A percentile compares a stretch with the other conserved stretches of the same genome.
phyloP scores from a whole-genome alignment of 2,113 vertebrate genomes.

The Halcyon malimbica region DNA sequence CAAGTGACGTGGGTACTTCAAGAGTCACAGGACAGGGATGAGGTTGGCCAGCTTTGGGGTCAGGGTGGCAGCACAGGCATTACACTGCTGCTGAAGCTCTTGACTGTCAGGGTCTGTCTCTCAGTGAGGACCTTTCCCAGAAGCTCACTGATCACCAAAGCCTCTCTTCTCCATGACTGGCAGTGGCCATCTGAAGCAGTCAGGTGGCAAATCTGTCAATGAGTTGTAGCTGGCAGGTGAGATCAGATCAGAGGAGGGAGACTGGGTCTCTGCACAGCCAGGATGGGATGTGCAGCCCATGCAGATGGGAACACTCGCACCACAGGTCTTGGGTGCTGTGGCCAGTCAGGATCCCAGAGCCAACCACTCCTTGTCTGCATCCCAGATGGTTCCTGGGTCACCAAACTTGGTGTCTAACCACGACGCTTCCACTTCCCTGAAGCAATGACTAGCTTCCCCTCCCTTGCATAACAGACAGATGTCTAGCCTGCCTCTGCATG shows the following conservation, averaged over 20 bases:
- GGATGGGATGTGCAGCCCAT: rapidly evolving
- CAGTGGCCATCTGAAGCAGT: not conserved
- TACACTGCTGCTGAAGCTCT: not conserved
- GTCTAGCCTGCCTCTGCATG: not conserved
- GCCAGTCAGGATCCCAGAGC: not conserved
- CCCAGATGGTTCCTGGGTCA: not conserved
- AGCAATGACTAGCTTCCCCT: not conserved
- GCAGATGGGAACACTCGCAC: not conserved
- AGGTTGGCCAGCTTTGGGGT: not conserved
- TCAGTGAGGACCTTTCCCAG: not conserved
- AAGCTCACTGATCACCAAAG: not conserved
- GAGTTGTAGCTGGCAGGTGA: not conserved
- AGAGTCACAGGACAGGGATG: rapidly evolving
- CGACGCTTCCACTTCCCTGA: not conserved
- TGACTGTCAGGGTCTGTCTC: not conserved
- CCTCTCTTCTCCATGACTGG: not conserved
- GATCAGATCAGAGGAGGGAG: not conserved
- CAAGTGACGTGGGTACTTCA: not conserved
- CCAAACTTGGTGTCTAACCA: not conserved
- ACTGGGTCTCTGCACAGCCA: not conserved
- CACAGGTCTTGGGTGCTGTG: not conserved
- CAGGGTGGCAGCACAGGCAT: not conserved
- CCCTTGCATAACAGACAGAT: not conserved
- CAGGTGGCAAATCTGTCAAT: not conserved
- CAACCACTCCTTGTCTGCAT: not conserved